A percentile compares a stretch with the other conserved stretches of the same genome.
Evolutionary conservation across 2,797 vertebrate genomes (phyloP).

Genomic region (Megaceryle alcyon): DNA sequence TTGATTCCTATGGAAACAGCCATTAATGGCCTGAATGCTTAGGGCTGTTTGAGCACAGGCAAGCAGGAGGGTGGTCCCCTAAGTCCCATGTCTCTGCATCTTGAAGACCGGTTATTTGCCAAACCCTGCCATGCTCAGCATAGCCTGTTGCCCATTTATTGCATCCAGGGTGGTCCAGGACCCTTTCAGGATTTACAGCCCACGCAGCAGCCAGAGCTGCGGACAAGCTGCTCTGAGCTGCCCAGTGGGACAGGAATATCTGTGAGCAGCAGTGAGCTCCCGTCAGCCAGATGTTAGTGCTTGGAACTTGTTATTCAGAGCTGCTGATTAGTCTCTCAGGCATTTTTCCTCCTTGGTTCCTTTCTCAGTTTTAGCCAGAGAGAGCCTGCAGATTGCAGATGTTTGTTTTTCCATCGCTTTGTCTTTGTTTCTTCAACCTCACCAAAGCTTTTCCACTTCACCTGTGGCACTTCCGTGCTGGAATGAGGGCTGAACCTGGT

Average conservation of each 20-base stretch:
- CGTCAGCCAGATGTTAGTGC: conserved; percentile 18
- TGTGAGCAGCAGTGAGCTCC: background rate
- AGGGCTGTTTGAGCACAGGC: background rate
- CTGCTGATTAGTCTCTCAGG: conserved; percentile 8
- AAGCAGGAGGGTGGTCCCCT: background rate
- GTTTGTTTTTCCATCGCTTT: conserved; percentile 30
- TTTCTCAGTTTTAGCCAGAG: background rate
- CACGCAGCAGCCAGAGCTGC: background rate
- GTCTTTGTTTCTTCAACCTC: conserved; percentile 8
- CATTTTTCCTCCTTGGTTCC: background rate
- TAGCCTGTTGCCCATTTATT: background rate
- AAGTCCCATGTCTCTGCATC: background rate
- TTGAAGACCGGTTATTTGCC: background rate
- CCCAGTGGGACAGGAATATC: background rate
- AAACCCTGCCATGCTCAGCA: background rate
- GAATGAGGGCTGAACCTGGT: background rate
- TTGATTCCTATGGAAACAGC: background rate
- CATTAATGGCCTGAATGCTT: accelerated
- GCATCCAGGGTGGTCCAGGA: background rate
- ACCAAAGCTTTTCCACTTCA: background rate
- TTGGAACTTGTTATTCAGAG: background rate
- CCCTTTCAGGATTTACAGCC: background rate
- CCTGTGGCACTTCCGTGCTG: accelerated
- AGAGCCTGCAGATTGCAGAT: background rate
- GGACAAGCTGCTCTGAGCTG: conserved; percentile 32